These are phyloP conservation scores for Drosophila ercepeae DNA, from an alignment of 1,140 invertebrate genomes.

Conservation along the genomic window DNA sequence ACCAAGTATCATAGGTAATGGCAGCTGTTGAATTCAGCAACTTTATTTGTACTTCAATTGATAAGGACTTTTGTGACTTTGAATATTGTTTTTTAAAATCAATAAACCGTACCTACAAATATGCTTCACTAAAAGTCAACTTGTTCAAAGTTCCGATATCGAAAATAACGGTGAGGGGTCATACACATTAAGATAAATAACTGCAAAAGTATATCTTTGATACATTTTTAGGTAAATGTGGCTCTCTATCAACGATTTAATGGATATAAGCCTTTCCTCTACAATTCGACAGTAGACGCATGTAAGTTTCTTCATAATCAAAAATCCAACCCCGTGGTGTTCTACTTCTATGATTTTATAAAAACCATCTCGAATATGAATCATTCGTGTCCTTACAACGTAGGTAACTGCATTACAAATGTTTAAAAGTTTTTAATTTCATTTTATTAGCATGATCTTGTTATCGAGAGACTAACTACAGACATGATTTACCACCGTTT, in stretches of 20 bases:
- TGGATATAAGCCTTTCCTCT: conserved; percentile 18
- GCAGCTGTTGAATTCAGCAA: conserved; percentile 3
- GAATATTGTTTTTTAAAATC: conserved; percentile 3
- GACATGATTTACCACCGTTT: neutral
- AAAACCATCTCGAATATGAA: neutral
- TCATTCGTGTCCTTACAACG: conserved; percentile 11
- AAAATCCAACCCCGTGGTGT: neutral
- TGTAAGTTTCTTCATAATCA: conserved; percentile 8
- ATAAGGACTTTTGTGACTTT: neutral
- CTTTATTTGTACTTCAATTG: neutral
- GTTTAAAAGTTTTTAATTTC: neutral
- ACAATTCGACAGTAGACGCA: conserved; percentile 15
- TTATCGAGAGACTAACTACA: conserved; percentile 1
- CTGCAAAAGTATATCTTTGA: neutral
- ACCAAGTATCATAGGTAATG: neutral
- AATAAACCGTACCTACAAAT: conserved; percentile 11
- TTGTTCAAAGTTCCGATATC: neutral
- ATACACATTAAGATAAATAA: neutral
- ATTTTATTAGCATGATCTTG: conserved; percentile 9
- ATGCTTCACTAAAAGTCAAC: neutral
- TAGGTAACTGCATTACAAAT: neutral
- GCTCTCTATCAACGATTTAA: conserved; percentile 3
- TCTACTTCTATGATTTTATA: neutral
- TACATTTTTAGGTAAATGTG: conserved; percentile 3
- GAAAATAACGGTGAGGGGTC: neutral